These are phyloP conservation scores for Clitarchus hookeri DNA, from an alignment of 2,888 invertebrate genomes.

Conservation along the genomic window DNA sequence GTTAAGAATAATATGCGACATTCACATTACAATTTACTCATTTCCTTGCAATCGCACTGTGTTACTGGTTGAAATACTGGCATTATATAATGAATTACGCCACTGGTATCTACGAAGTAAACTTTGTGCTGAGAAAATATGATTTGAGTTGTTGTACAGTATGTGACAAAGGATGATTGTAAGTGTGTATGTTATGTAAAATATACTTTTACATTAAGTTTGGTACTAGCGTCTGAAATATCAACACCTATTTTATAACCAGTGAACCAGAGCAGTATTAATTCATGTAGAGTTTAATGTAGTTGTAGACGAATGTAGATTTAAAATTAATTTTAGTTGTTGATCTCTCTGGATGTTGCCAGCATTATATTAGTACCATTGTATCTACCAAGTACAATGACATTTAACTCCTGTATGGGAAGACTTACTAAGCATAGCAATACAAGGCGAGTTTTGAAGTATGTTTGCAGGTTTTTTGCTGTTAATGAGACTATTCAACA, in stretches of 20 bases:
- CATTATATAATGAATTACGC: too few relatives aligned
- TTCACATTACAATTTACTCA: too few relatives aligned
- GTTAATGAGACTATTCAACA: background rate
- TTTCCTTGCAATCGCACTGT: too few relatives aligned
- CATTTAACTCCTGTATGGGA: background rate
- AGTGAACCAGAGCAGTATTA: slow-evolving; percentile 7
- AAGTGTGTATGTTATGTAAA: background rate
- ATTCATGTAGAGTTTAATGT: background rate
- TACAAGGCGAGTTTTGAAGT: background rate
- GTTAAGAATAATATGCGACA: too few relatives aligned
- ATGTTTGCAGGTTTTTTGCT: background rate
- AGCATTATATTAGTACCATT: background rate
- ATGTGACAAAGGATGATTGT: background rate
- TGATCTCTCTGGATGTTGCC: slow-evolving; percentile 1
- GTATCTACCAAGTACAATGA: background rate
- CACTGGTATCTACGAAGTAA: too few relatives aligned
- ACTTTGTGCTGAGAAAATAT: background rate
- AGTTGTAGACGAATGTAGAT: background rate
- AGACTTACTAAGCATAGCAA: background rate
- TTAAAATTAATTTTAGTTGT: background rate
- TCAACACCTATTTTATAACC: background rate
- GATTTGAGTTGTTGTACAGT: background rate
- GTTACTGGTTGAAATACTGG: too few relatives aligned
- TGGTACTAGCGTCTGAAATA: background rate
- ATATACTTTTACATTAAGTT: background rate